phyloP scores from a whole-genome alignment of 1,140 invertebrate genomes.

The Yoshiicerus persimilis region DNA sequence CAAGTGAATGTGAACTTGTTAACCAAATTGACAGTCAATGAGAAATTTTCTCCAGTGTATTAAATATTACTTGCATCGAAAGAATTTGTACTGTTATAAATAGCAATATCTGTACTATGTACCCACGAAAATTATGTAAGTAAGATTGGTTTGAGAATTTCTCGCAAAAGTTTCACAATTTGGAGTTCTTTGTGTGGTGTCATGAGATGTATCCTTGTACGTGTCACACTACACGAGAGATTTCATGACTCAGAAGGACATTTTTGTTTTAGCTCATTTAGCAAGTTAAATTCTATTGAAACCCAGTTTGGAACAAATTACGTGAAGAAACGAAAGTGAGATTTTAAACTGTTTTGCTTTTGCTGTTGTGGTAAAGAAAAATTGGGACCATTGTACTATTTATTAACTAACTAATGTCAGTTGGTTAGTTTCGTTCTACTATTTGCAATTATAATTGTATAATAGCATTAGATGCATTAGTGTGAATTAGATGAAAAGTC shows the following conservation, averaged over 20 bases:
- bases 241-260: not conserved
- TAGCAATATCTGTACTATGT: not conserved
- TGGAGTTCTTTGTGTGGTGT: not conserved
- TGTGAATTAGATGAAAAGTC: not conserved
- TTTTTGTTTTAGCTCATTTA: not conserved
- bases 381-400: not conserved
- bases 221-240: not conserved
- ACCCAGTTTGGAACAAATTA: not conserved
- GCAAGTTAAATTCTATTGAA: not conserved
- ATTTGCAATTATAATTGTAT: not conserved
- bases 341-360: not conserved
- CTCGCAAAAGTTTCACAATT: not conserved
- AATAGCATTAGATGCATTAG: not conserved
- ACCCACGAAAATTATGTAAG: not conserved
- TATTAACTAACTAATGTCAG: not conserved
- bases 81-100: no score
- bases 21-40: not conserved
- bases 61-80: not conserved
- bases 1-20: not conserved
- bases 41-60: not conserved
- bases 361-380: not conserved
- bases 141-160: constrained; percentile 1
- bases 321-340: not conserved
- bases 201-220: not conserved
- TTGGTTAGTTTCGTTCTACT: not conserved